Percentiles rank a stretch among this genome's conserved stretches.
phyloP scores from a whole-genome alignment of 1,140 invertebrate genomes.

The Drosophila lowei region DNA sequence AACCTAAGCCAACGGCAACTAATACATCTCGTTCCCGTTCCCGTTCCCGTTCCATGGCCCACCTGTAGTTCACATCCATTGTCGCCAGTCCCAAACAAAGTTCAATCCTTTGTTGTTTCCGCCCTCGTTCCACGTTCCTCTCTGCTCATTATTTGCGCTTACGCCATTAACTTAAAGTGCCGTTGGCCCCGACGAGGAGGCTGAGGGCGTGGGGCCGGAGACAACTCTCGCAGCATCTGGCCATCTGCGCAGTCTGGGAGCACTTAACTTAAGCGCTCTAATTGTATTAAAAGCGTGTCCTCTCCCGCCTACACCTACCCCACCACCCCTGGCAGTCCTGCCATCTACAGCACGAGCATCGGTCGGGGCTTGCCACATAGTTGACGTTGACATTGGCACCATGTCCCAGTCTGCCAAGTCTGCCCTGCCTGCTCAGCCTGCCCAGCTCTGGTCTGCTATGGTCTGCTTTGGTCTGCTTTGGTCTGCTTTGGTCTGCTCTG shows the following conservation, averaged over 20 bases:
- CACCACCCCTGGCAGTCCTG: background rate
- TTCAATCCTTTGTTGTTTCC: slow-evolving; percentile 57
- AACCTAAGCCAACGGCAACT: background rate
- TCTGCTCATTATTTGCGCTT: slow-evolving; percentile 33
- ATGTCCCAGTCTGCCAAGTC: background rate
- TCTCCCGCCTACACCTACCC: slow-evolving; percentile 22
- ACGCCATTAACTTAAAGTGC: slow-evolving; percentile 57
- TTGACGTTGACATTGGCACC: slow-evolving; percentile 49
- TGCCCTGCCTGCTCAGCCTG: background rate
- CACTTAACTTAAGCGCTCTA: slow-evolving; percentile 78
- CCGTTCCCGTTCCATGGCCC: background rate
- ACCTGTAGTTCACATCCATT: slow-evolving; percentile 75
- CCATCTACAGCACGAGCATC: background rate
- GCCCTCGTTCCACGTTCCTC: background rate
- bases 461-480: too few relatives aligned
- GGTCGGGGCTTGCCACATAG: slow-evolving; percentile 42
- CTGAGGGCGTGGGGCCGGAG: background rate
- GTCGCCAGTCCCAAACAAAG: slow-evolving; percentile 46
- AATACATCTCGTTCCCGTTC: background rate
- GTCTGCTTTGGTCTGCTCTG: background rate
- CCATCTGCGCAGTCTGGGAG: slow-evolving; percentile 58
- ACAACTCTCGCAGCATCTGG: slow-evolving; percentile 31
- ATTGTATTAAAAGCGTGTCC: slow-evolving; percentile 79
- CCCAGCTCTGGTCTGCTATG: too few relatives aligned
- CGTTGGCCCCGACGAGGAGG: slow-evolving; percentile 27